Evolutionary conservation across 2,888 invertebrate genomes (phyloP).

Genomic region (Andrena dorsata): DNA sequence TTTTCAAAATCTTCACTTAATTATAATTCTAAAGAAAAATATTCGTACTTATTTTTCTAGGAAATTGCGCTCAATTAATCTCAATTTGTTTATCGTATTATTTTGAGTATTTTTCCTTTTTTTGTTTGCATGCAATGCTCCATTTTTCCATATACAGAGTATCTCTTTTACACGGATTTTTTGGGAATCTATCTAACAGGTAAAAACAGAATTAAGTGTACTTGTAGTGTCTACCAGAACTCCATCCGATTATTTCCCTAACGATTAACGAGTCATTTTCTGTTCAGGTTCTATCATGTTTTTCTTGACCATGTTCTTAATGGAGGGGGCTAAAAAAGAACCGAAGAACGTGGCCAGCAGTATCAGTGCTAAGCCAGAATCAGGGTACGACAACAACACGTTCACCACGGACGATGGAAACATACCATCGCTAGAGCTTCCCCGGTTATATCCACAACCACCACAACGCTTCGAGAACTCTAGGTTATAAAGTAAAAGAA

Average conservation of each 20-base stretch:
- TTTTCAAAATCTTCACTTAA: too few species aligned
- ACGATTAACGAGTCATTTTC: neutral
- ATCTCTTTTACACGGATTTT: too few species aligned
- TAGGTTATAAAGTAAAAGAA: slow-evolving; percentile 69
- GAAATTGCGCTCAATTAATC: too few species aligned
- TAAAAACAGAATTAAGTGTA: neutral
- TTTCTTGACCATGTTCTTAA: slow-evolving; percentile 92
- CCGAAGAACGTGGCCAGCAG: slow-evolving; percentile 57
- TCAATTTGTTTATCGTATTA: too few species aligned
- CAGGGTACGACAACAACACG: slow-evolving; percentile 86
- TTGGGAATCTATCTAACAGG: too few species aligned
- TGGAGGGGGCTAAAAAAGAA: slow-evolving; percentile 88
- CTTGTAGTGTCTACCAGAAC: neutral
- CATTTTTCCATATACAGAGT: too few species aligned
- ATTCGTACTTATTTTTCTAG: too few species aligned
- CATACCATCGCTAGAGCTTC: slow-evolving; percentile 78
- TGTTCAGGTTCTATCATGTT: slow-evolving; percentile 92
- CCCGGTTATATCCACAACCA: slow-evolving; percentile 77
- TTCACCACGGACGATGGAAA: slow-evolving; percentile 86
- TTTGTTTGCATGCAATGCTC: too few species aligned
- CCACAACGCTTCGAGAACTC: slow-evolving; percentile 76
- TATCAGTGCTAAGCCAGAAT: slow-evolving; percentile 69
- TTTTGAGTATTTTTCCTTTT: too few species aligned
- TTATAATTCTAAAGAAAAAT: too few species aligned
- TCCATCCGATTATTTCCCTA: neutral